Evolutionary conservation across 2,113 vertebrate species (phyloP).

Genomic region (Neodontobutis hainanensis): DNA sequence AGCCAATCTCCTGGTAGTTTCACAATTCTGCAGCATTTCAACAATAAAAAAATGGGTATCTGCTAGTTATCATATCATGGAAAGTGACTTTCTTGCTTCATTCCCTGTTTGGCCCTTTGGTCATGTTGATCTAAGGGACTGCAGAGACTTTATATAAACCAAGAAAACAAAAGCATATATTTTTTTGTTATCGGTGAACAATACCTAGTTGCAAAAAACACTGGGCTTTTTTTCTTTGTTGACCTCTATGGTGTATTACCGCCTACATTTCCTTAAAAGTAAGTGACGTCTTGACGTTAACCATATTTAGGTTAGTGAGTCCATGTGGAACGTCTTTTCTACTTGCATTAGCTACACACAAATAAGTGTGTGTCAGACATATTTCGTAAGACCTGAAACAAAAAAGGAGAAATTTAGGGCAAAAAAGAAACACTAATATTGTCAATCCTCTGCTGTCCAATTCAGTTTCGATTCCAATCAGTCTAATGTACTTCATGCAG

Average conservation of each 20-base stretch:
- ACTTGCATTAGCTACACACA: background rate
- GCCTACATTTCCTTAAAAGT: background rate
- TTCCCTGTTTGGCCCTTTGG: slow-evolving; percentile 16
- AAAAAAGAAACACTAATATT: background rate
- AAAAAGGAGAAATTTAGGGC: background rate
- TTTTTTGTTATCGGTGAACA: slow-evolving; percentile 1
- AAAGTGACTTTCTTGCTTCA: slow-evolving; percentile 25
- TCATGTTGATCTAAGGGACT: slow-evolving; percentile 34
- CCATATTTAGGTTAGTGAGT: background rate
- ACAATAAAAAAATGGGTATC: slow-evolving; percentile 5
- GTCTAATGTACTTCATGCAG: slow-evolving; percentile 2
- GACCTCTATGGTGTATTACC: background rate
- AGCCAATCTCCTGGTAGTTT: slow-evolving; percentile 31
- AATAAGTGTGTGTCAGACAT: background rate
- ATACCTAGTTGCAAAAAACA: background rate
- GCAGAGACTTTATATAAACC: slow-evolving; percentile 20
- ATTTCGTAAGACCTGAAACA: background rate
- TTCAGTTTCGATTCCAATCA: slow-evolving; percentile 27
- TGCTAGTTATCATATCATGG: slow-evolving; percentile 6
- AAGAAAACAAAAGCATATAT: slow-evolving; percentile 7
- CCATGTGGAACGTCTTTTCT: background rate
- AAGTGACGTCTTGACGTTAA: background rate
- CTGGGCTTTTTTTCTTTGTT: background rate
- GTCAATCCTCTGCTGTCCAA: slow-evolving; percentile 14
- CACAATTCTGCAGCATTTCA: slow-evolving; percentile 37